Evolutionary conservation across 2,797 vertebrate genomes (phyloP).

Genomic region (Chelonia mydas): DNA sequence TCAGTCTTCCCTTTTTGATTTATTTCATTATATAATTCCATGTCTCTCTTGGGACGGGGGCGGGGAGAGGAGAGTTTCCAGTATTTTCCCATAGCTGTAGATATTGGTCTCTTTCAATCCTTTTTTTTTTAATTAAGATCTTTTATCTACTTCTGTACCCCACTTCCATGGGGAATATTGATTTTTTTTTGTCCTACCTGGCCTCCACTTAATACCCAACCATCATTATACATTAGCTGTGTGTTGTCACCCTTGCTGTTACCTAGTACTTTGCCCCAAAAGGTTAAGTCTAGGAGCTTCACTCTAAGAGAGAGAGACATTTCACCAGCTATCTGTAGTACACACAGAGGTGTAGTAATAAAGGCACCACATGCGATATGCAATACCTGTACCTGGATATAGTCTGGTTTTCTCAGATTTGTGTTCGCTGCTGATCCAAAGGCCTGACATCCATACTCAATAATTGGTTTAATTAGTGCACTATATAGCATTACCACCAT

Average conservation of each 20-base stretch:
- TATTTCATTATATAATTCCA: background rate
- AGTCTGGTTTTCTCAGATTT: background rate
- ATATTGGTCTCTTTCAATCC: background rate
- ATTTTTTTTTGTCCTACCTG: background rate
- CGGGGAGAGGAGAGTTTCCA: background rate
- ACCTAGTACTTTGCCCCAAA: background rate
- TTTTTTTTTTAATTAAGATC: background rate
- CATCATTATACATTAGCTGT: background rate
- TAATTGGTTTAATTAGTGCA: background rate
- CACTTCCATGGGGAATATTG: background rate
- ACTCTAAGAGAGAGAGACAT: background rate
- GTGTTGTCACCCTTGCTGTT: background rate
- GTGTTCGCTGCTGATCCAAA: background rate
- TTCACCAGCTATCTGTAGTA: background rate
- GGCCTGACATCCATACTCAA: background rate
- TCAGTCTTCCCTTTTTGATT: background rate
- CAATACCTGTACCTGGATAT: background rate
- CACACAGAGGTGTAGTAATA: background rate
- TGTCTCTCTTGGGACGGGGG: background rate
- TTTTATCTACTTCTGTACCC: background rate
- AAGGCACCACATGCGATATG: background rate
- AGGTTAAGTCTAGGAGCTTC: background rate
- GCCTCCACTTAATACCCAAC: background rate
- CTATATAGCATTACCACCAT: background rate
- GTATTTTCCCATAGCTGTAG: background rate